These are phyloP conservation scores for Tipula vernalis DNA, from an alignment of 2,888 invertebrate species.

Conservation along the genomic window DNA sequence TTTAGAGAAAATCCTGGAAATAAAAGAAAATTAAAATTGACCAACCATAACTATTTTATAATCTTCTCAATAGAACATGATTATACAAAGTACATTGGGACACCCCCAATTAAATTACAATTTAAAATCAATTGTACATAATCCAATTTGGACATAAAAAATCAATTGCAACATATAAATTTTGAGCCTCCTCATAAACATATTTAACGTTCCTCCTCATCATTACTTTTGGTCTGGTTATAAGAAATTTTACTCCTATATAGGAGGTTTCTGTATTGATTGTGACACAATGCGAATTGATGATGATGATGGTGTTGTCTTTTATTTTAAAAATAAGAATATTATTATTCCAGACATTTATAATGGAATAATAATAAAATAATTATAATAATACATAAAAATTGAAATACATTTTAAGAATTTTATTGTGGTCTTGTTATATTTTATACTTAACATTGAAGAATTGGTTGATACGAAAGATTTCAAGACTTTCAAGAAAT, in stretches of 20 bases:
- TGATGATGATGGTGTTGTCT: neutral
- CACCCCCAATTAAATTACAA: neutral
- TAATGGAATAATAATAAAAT: neutral
- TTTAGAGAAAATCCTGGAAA: neutral
- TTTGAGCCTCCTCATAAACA: neutral
- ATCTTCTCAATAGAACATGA: neutral
- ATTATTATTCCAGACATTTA: neutral
- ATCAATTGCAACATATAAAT: neutral
- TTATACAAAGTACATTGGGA: neutral
- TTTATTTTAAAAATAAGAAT: neutral
- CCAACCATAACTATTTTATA: neutral
- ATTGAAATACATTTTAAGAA: neutral
- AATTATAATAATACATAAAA: neutral
- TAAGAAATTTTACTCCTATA: neutral
- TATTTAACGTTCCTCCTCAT: neutral
- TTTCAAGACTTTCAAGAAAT: neutral
- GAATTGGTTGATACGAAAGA: neutral
- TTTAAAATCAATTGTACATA: neutral
- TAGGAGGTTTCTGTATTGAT: neutral
- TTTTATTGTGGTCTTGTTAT: neutral
- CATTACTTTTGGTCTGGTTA: neutral
- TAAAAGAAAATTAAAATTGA: neutral
- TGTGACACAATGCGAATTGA: neutral
- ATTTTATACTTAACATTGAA: neutral
- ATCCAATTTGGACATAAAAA: neutral